A percentile compares a stretch with the other conserved stretches of the same genome.
phyloP scores from a whole-genome alignment of 30 jellyfish, hydroid and myxozoan species.

The Chrysaora quinquecirrha region DNA sequence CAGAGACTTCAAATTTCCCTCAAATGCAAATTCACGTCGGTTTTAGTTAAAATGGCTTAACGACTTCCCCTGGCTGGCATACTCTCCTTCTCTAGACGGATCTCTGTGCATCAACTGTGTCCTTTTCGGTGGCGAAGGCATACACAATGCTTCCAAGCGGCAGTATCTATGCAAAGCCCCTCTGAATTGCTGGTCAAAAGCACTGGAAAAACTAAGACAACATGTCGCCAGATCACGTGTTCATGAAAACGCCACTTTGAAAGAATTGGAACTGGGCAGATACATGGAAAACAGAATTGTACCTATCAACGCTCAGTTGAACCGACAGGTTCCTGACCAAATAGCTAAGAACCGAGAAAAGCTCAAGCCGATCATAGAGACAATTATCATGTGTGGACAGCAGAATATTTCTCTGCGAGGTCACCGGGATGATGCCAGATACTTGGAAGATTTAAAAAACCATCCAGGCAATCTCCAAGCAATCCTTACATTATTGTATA shows the following conservation, averaged over 20 bases:
- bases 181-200: constrained; percentile 15
- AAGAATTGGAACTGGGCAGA: neutral
- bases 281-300: constrained; percentile 19
- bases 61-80: neutral
- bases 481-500: neutral
- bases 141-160: constrained; percentile 29
- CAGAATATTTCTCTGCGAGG: constrained; percentile 18
- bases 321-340: neutral
- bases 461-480: constrained; percentile 4
- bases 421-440: constrained; percentile 6
- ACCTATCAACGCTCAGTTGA: neutral
- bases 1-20: neutral
- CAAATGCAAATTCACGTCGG: neutral
- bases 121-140: constrained; percentile 19
- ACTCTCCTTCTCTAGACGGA: neutral
- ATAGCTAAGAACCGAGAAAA: constrained; percentile 4
- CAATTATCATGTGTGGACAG: constrained; percentile 9
- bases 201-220: neutral
- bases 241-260: neutral
- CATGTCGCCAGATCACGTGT: constrained; percentile 8
- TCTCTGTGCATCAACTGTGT: constrained; percentile 11
- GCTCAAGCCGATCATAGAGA: constrained; percentile 18
- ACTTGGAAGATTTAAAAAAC: neutral
- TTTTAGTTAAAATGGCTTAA: neutral
- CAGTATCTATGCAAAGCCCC: constrained; percentile 15